Percentiles rank a stretch among this genome's conserved stretches.
Evolutionary conservation across 1,140 invertebrate species (phyloP).

Genomic region (Thrips palmi): DNA sequence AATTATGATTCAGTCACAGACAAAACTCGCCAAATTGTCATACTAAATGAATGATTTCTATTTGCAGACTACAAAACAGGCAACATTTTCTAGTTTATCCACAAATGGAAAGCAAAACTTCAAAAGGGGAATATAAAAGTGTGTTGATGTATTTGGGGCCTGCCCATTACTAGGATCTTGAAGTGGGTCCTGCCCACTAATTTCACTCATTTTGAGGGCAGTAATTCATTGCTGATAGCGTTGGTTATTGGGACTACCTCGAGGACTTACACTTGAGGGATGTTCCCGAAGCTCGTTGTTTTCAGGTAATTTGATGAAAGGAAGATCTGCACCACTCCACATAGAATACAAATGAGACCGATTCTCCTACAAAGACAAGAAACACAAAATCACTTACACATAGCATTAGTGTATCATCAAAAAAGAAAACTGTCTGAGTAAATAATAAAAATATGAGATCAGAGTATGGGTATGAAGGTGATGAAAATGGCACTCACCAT

Average conservation of each 20-base stretch:
- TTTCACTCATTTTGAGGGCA: too few species aligned
- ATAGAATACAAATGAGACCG: conserved; percentile 31
- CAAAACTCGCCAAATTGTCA: too few species aligned
- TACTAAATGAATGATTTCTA: too few species aligned
- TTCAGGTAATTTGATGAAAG: conserved; percentile 28
- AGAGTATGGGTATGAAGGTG: not conserved
- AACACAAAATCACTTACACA: not conserved
- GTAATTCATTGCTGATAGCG: too few species aligned
- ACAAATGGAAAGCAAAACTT: not conserved
- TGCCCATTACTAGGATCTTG: too few species aligned
- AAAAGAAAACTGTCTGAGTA: not conserved
- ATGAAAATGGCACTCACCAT: not conserved
- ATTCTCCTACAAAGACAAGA: conserved; percentile 12
- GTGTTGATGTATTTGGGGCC: not conserved
- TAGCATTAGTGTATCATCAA: not conserved
- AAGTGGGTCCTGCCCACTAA: too few species aligned
- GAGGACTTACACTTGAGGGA: not conserved
- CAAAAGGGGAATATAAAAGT: conserved; percentile 2
- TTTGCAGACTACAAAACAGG: too few species aligned
- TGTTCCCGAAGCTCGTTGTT: conserved; percentile 10
- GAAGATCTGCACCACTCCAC: conserved; percentile 31
- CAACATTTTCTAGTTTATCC: too few species aligned
- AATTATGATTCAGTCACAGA: too few species aligned
- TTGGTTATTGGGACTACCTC: not conserved
- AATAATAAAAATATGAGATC: not conserved